Percentiles rank a stretch among this genome's conserved stretches.
Conservation (phyloP, 2,113 vertebrate genomes). For the Electrona antarctica region DNA sequence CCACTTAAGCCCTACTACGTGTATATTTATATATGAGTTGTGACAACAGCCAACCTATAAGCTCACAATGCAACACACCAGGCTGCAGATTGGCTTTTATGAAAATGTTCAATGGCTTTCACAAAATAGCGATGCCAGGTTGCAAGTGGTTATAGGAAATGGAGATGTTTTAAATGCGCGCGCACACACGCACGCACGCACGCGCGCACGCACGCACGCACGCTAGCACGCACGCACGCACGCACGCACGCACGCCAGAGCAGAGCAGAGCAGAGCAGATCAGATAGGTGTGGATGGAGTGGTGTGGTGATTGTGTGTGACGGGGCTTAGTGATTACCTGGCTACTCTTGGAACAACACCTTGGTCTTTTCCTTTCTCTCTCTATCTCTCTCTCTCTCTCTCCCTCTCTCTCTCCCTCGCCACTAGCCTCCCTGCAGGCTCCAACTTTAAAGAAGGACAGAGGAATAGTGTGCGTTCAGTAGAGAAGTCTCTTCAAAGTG, state of each 20-base stretch:
- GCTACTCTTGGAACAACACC: neutral
- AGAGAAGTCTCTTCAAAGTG: slow-evolving; percentile 4
- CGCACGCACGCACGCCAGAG: neutral
- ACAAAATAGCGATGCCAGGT: too few relatives aligned
- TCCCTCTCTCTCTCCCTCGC: neutral
- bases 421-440: neutral
- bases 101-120: too few relatives aligned
- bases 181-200: too few relatives aligned
- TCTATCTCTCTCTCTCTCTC: neutral
- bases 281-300: slow-evolving; percentile 1
- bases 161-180: too few relatives aligned
- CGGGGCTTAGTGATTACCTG: slow-evolving; percentile 22
- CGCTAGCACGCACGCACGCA: too few relatives aligned
- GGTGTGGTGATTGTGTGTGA: slow-evolving; percentile 29
- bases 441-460: too few relatives aligned
- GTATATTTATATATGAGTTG: neutral
- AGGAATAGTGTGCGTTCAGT: too few relatives aligned
- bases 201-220: neutral
- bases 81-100: too few relatives aligned
- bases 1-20: neutral
- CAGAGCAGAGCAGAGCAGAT: neutral
- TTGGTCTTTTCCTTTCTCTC: neutral
- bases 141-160: too few relatives aligned
- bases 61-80: too few relatives aligned
- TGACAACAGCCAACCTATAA: too few relatives aligned